Evolutionary conservation across 2,888 invertebrate genomes (phyloP).

Genomic region (Bhutanitis thaidina): DNA sequence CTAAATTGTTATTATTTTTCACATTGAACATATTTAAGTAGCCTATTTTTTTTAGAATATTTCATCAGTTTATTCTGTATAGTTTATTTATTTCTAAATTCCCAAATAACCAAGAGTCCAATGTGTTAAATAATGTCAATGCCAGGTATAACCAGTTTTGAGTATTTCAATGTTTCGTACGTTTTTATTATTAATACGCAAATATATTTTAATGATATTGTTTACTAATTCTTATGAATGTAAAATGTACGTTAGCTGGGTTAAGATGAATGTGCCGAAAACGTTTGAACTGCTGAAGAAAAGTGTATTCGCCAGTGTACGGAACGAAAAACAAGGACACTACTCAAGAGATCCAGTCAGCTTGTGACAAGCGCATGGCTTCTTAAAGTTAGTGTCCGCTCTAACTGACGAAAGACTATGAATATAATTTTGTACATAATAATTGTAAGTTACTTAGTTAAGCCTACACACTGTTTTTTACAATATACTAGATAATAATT

Average conservation of each 20-base stretch:
- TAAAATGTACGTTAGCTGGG: conserved; percentile 36
- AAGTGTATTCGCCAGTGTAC: conserved; percentile 13
- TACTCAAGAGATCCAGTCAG: not conserved
- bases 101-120: too few relatives aligned
- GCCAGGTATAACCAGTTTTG: conserved; percentile 1
- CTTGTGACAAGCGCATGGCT: conserved; percentile 38
- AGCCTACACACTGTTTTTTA: conserved; percentile 76
- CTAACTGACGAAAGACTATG: conserved; percentile 69
- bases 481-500: conserved; percentile 73
- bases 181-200: conserved; percentile 39
- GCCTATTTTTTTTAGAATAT: too few relatives aligned
- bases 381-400: conserved; percentile 55
- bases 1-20: too few relatives aligned
- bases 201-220: conserved; percentile 55
- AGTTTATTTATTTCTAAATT: too few relatives aligned
- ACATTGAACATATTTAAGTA: too few relatives aligned
- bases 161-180: conserved; percentile 8
- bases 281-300: conserved; percentile 23
- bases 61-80: too few relatives aligned
- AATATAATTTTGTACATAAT: conserved; percentile 76
- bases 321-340: conserved; percentile 8
- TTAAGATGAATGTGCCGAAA: conserved; percentile 31
- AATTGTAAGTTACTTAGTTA: conserved; percentile 65
- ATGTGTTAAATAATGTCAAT: too few relatives aligned
- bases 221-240: conserved; percentile 58